phyloP scores from a whole-genome alignment of 1,140 invertebrate genomes.

The Drosophila baimaii region DNA sequence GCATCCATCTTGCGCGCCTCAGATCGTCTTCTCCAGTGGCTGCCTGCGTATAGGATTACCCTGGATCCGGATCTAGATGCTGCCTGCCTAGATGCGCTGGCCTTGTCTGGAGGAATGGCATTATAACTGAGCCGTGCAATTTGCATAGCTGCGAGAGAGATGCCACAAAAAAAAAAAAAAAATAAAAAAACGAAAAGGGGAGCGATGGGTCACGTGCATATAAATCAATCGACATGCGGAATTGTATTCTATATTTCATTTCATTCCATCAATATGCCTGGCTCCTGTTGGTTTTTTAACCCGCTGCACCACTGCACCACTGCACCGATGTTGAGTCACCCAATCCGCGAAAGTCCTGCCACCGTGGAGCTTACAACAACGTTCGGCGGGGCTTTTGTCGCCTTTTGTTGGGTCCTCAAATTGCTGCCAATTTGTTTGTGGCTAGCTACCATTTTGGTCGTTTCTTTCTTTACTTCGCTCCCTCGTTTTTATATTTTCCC shows the following conservation, averaged over 20 bases:
- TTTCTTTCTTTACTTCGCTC: constrained; percentile 34
- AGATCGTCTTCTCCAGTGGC: constrained; percentile 29
- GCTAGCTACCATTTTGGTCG: constrained; percentile 61
- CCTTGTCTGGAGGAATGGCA: constrained; percentile 52
- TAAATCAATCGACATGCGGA: constrained; percentile 52
- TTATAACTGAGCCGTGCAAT: constrained; percentile 74
- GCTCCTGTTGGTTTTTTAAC: constrained; percentile 43
- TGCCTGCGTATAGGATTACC: constrained; percentile 60
- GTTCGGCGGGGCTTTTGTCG: constrained; percentile 70
- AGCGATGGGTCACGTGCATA: constrained; percentile 40
- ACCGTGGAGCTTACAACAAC: constrained; percentile 38
- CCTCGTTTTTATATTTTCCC: constrained; percentile 33
- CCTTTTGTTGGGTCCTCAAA: constrained; percentile 73
- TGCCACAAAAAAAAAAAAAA: neutral
- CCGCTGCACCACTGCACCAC: neutral
- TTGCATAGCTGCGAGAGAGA: constrained; percentile 43
- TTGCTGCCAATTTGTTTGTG: constrained; percentile 81
- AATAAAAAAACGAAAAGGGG: too few species aligned
- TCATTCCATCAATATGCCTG: constrained; percentile 43
- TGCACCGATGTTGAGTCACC: constrained; percentile 37
- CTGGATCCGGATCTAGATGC: constrained; percentile 21
- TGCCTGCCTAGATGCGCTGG: constrained; percentile 15
- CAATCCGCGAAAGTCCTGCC: constrained; percentile 52
- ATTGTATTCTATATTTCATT: constrained; percentile 55
- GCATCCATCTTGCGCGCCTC: constrained; percentile 28